Percentiles rank a stretch among this genome's conserved stretches.
phyloP scores from a whole-genome alignment of 2,888 invertebrate species.

The Meganola albula region DNA sequence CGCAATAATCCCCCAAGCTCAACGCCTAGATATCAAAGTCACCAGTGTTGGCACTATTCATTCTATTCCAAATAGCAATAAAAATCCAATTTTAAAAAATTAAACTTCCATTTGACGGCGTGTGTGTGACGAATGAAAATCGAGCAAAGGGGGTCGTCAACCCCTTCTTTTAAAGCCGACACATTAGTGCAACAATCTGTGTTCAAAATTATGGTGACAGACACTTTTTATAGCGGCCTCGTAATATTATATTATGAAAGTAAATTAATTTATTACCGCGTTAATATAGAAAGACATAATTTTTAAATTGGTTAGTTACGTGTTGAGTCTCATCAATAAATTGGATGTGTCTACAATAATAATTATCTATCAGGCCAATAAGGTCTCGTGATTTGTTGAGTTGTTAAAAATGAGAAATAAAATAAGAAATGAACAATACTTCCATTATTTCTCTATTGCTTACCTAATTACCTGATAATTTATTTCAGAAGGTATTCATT shows the following conservation, averaged over 20 bases:
- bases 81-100: slow-evolving; percentile 71
- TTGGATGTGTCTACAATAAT: slow-evolving; percentile 29
- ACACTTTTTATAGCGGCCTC: slow-evolving; percentile 59
- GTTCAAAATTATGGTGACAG: slow-evolving; percentile 71
- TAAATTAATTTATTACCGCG: slow-evolving; percentile 66
- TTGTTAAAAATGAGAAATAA: slow-evolving; percentile 26
- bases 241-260: slow-evolving; percentile 56
- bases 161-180: slow-evolving; percentile 57
- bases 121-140: slow-evolving; percentile 71
- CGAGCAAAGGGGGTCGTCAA: slow-evolving; percentile 59
- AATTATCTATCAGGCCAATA: slow-evolving; percentile 31
- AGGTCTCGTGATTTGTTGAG: slow-evolving; percentile 21
- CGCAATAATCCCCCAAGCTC: slow-evolving; percentile 4
- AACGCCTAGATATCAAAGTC: slow-evolving; percentile 10
- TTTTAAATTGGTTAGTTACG: slow-evolving; percentile 45
- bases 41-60: slow-evolving; percentile 35
- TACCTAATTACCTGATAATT: too few species aligned
- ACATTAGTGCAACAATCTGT: slow-evolving; percentile 70
- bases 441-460: too few species aligned
- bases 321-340: slow-evolving; percentile 31
- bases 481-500: too few species aligned
- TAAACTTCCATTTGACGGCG: slow-evolving; percentile 69
- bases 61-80: slow-evolving; percentile 54
- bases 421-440: too few species aligned
- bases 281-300: slow-evolving; percentile 53